phyloP scores from a whole-genome alignment of 2,113 vertebrate species.

The Arvicanthis niloticus region DNA sequence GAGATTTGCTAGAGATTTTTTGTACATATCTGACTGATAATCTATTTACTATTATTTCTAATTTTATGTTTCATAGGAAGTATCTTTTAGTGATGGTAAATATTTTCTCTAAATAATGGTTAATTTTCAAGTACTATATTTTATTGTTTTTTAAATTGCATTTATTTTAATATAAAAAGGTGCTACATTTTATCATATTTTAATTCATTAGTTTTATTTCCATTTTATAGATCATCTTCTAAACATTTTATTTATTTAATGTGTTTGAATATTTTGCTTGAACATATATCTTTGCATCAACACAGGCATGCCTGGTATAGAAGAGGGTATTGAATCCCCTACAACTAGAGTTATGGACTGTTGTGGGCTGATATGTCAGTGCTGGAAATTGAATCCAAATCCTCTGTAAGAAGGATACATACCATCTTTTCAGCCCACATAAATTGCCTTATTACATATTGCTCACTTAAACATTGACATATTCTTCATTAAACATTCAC shows the following conservation, averaged over 20 bases:
- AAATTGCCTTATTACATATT: background rate
- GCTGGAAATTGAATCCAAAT: background rate
- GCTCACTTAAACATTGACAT: background rate
- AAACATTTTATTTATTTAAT: conserved; percentile 1
- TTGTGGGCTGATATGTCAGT: background rate
- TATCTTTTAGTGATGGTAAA: background rate
- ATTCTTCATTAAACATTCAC: conserved; percentile 19
- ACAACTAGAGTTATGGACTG: background rate
- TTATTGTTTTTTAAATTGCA: background rate
- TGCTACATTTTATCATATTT: background rate
- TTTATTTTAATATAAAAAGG: conserved; percentile 32
- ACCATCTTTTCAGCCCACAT: background rate
- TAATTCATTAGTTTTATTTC: conserved; percentile 46
- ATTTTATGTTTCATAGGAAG: conserved; percentile 31
- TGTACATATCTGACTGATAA: background rate
- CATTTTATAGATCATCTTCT: background rate
- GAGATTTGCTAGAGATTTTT: conserved; percentile 24
- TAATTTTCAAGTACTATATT: conserved; percentile 50
- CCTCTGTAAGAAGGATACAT: background rate
- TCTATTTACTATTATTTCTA: conserved; percentile 1
- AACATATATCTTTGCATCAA: background rate
- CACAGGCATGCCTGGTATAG: background rate
- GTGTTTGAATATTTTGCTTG: background rate
- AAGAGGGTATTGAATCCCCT: background rate
- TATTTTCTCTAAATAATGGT: background rate